phyloP scores from a whole-genome alignment of 2,888 invertebrate genomes.

The Laspeyria flexula region DNA sequence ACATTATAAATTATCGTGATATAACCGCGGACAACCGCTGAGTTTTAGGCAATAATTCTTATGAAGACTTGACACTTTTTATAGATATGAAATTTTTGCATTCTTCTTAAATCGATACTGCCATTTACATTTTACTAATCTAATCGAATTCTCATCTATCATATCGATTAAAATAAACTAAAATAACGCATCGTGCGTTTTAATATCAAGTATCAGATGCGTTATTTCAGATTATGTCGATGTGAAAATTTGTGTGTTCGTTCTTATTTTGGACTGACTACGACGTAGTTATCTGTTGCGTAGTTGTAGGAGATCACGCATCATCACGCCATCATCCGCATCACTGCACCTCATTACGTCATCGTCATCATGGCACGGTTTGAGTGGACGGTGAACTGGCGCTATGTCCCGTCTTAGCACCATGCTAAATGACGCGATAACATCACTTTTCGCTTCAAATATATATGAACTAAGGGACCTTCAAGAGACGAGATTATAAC shows the following conservation, averaged over 20 bases:
- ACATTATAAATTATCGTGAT: conserved; percentile 53
- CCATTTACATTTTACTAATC: conserved; percentile 74
- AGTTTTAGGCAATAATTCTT: conserved; percentile 78
- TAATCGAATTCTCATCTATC: conserved; percentile 46
- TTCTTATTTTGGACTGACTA: conserved; percentile 66
- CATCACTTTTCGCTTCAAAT: too few relatives aligned
- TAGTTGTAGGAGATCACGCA: conserved; percentile 64
- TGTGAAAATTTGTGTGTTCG: conserved; percentile 29
- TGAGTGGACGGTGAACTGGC: conserved; percentile 78
- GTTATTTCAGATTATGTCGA: conserved; percentile 7
- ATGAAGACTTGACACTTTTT: conserved; percentile 80
- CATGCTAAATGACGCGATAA: conserved; percentile 1
- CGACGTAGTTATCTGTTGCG: conserved; percentile 66
- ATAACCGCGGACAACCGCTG: conserved; percentile 57
- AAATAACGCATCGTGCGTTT: not conserved
- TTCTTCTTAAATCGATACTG: conserved; percentile 73
- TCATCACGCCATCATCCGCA: conserved; percentile 79
- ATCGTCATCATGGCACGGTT: conserved; percentile 76
- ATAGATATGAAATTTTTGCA: conserved; percentile 75
- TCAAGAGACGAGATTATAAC: too few relatives aligned
- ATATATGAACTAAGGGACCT: too few relatives aligned
- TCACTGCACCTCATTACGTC: conserved; percentile 80
- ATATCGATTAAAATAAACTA: conserved; percentile 7
- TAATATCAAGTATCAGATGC: not conserved
- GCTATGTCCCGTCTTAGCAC: conserved; percentile 30